Conservation (phyloP, 2,888 invertebrate genomes). For the Nomada ruficornis region DNA sequence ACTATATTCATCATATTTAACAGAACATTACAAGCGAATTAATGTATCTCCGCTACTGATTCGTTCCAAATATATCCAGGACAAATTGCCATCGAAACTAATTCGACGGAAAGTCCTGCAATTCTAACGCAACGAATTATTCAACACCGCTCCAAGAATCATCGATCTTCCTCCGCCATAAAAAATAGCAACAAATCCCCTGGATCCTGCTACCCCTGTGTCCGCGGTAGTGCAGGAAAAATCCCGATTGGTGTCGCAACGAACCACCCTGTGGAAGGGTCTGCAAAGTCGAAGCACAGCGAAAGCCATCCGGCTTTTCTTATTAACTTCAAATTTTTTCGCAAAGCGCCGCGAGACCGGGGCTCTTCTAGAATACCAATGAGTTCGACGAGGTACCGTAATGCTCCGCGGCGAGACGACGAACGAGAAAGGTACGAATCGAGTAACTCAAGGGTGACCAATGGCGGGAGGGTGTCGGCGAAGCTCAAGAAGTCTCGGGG, state of each 20-base stretch:
- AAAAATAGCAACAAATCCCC: constrained; percentile 36
- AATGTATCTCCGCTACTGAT: too few species aligned
- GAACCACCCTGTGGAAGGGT: constrained; percentile 9
- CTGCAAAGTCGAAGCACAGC: constrained; percentile 60
- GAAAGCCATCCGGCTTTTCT: constrained; percentile 83
- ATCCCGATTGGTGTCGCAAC: constrained; percentile 40
- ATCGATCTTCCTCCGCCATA: not conserved
- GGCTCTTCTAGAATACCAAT: constrained; percentile 80
- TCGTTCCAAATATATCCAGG: too few species aligned
- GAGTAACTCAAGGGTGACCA: constrained; percentile 59
- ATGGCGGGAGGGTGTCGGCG: constrained; percentile 47
- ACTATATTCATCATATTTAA: too few species aligned
- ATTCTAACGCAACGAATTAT: not conserved
- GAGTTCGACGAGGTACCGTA: constrained; percentile 73
- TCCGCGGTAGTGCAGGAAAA: constrained; percentile 10
- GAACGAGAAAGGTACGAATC: constrained; percentile 62
- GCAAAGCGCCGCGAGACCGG: constrained; percentile 79
- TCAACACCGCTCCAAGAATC: not conserved
- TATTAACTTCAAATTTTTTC: constrained; percentile 84
- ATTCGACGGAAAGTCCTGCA: too few species aligned
- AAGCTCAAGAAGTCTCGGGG: constrained; percentile 57
- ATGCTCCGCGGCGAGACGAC: constrained; percentile 63
- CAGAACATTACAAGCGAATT: too few species aligned
- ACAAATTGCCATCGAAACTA: too few species aligned
- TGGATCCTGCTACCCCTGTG: constrained; percentile 1